Conservation (phyloP, 2,888 invertebrate species). For the Achlya flavicornis region DNA sequence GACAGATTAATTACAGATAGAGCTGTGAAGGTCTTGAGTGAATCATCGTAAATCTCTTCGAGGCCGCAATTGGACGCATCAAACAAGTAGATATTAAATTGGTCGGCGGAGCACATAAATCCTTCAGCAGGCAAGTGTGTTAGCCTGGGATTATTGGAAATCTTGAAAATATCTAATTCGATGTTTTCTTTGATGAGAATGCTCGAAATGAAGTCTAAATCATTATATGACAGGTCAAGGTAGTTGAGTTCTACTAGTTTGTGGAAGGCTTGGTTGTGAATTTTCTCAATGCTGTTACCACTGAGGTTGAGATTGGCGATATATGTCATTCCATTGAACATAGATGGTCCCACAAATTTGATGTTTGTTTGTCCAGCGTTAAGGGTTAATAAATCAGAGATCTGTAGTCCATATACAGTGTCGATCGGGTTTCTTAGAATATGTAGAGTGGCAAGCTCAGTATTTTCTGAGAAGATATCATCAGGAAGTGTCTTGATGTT, state of each 20-base stretch:
- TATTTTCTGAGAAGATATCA: conserved; percentile 86
- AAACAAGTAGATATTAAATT: conserved; percentile 86
- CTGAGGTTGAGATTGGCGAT: conserved; percentile 87
- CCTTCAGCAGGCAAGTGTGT: conserved; percentile 86
- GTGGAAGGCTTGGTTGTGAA: conserved; percentile 88
- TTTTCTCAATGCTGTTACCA: conserved; percentile 87
- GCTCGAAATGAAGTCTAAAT: conserved; percentile 86
- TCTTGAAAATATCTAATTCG: conserved; percentile 87
- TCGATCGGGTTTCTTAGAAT: conserved; percentile 88
- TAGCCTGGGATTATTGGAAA: conserved; percentile 88
- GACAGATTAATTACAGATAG: conserved; percentile 87
- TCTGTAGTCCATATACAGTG: conserved; percentile 85
- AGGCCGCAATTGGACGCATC: conserved; percentile 90
- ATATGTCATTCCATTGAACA: conserved; percentile 85
- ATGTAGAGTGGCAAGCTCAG: conserved; percentile 86
- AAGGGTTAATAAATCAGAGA: conserved; percentile 86
- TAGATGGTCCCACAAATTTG: conserved; percentile 85
- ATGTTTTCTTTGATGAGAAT: conserved; percentile 88
- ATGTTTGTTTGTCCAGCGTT: conserved; percentile 88
- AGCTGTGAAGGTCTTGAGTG: conserved; percentile 88
- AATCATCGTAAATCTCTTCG: conserved; percentile 84
- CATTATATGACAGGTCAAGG: conserved; percentile 89
- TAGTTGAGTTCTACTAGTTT: conserved; percentile 86
- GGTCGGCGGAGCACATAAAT: conserved; percentile 85
- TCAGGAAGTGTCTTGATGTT: conserved; percentile 85